Conservation (phyloP, 2,888 invertebrate species). For the Aporophyla lueneburgensis region DNA sequence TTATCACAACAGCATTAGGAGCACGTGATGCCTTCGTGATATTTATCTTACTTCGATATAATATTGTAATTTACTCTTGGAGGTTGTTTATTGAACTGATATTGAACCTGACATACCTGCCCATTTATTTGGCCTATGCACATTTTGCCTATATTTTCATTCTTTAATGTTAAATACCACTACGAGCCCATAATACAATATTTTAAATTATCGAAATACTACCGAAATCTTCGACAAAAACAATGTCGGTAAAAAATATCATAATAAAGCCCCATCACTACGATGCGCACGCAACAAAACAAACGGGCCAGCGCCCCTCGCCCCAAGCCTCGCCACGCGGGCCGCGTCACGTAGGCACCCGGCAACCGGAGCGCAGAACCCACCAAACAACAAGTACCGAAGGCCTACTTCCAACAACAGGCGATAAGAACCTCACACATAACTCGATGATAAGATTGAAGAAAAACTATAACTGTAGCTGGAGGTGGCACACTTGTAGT, state of each 20-base stretch:
- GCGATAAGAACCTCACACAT: constrained; percentile 56
- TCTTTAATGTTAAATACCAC: constrained; percentile 8
- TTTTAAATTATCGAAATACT: background rate
- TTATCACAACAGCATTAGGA: constrained; percentile 51
- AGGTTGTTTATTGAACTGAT: background rate
- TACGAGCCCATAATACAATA: background rate
- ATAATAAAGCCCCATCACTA: constrained; percentile 65
- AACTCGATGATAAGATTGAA: constrained; percentile 11
- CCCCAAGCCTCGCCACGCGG: constrained; percentile 83
- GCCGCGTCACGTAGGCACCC: constrained; percentile 89
- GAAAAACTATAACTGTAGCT: constrained; percentile 1
- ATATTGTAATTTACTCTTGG: background rate
- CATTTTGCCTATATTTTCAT: background rate
- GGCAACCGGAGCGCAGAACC: constrained; percentile 60
- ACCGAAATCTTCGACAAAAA: constrained; percentile 26
- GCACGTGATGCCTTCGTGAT: constrained; percentile 42
- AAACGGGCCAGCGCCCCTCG: constrained; percentile 80
- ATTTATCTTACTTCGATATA: constrained; percentile 19
- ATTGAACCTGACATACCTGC: no score
- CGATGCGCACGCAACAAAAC: constrained; percentile 84
- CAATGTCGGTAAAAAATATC: constrained; percentile 64
- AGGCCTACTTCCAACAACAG: constrained; percentile 50
- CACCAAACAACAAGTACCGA: constrained; percentile 57
- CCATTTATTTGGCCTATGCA: background rate
- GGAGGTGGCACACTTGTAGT: background rate